Base-by-base conservation (phyloP, 2,797 vertebrate genomes). In the Synaphobranchus kaupii region DNA sequence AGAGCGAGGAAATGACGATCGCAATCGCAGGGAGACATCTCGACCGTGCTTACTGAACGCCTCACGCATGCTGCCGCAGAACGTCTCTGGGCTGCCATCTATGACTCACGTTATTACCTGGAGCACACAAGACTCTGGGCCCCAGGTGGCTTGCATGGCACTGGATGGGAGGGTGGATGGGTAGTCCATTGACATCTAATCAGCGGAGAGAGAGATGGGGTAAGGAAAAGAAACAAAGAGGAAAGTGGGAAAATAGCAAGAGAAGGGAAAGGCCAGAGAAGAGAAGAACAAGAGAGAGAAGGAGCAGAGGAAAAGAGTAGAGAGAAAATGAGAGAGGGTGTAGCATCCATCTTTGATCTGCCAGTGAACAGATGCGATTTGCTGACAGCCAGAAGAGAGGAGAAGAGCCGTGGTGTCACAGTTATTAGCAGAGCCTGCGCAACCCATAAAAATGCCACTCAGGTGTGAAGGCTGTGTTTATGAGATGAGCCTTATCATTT, bases 81-180 rank as follows among this genome's bases (percentile, higher is more conserved):
- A 92, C 91, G 94, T 96, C 95, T 95, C 93, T 94, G 91, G 58
- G 94, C 94, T 95, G 95, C 95, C 95, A 96, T 96, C 95, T 95
- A 94, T 96, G 95, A 96, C 95, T 96, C 94, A 94, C 95, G 96
- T 96, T 97, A 96, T 96, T 95, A 96, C 94, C 95, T 95, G 95
- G 96, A 95, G 95, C 95, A 96, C 95, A 94, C 58, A 89, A 93
- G 93, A 93, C 94, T 93, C 90, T 78, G 91, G 90, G 92, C 92
- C 95, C 94, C 94, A 63, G 44, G 93, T 94, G 94, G 95, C 93
- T 92, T 91, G 88, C 89, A 90, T 93, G 91, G 78, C 89, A 94
- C 93, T 93, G 90, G 63, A 66, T 66, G 63, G 90, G 93, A 93
- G 89, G 95, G 93, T 83, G 90, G 93, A 93, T 92, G 90, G 90